Conservation (phyloP, 2,888 invertebrate species). For the Torymus texanus region DNA sequence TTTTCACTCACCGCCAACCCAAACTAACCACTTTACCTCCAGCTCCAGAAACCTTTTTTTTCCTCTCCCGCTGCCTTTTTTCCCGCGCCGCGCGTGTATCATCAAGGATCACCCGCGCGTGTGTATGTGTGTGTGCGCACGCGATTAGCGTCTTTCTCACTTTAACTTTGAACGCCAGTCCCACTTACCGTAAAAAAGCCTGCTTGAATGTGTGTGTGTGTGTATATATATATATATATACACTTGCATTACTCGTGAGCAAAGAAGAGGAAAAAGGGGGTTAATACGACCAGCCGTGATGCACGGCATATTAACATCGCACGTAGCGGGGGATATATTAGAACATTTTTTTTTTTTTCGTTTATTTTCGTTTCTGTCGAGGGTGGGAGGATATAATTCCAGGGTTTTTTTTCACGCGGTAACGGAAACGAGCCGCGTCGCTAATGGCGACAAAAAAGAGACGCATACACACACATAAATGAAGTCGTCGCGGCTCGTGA, state of each 20-base stretch:
- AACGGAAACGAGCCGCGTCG: conserved; percentile 10
- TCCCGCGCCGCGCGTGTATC: too few relatives aligned
- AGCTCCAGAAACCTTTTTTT: background rate
- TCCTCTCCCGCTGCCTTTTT: too few relatives aligned
- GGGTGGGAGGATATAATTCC: background rate
- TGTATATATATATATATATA: too few relatives aligned
- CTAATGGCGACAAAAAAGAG: conserved; percentile 19
- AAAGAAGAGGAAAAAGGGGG: background rate
- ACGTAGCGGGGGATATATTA: too few relatives aligned
- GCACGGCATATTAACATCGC: too few relatives aligned
- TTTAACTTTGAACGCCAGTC: background rate
- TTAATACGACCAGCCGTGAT: too few relatives aligned
- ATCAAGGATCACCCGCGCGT: too few relatives aligned
- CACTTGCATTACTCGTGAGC: background rate
- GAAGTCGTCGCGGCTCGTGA: conserved; percentile 12
- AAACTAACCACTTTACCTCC: conserved; percentile 4
- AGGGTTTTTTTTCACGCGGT: too few relatives aligned
- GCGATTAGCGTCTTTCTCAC: conserved; percentile 1
- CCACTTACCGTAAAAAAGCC: too few relatives aligned
- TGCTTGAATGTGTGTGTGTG: too few relatives aligned
- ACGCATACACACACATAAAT: background rate
- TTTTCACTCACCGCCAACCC: background rate
- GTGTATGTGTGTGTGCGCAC: background rate
- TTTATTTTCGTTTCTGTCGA: background rate
- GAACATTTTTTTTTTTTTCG: background rate